Base-by-base conservation (phyloP, 2,888 invertebrate species). In the Dolichopus griseipennis region DNA sequence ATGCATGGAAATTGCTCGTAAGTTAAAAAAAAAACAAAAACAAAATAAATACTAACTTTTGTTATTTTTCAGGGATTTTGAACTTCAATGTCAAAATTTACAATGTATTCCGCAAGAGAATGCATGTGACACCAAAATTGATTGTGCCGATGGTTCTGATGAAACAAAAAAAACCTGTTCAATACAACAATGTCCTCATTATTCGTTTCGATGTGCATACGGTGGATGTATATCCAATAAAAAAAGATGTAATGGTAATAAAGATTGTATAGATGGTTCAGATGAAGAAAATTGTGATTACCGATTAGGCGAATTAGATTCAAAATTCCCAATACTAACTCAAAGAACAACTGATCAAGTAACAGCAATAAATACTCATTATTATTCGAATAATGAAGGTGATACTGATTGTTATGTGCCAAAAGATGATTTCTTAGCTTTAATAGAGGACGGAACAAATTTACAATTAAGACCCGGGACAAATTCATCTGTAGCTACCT, bases 211-310 rank as follows among this genome's bases (percentile, higher is more conserved):
- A 33, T 64, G 64, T n/a, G 64, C 34, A 8, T 64, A 64, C n/a
- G 64, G 64, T 20, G 64, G 37, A 9, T 64, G 64, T n/a, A 37
- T 64, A 20, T 9, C 6, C 10, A 63, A 61, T 0, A 18, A n/a
- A 20, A 8, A n/a, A 20, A 37, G 20, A 64, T 64, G 64, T 64
- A 5, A 37, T 37, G 9, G n/a, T 10, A 10, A n/a, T 7, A 4
- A n/a, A n/a, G 64, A 64, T 20, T 64, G 64, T 34, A 5, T 20
- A 4, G 64, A 64, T 64, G 20, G 64, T 37, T 64, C 64, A 9
- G 64, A 64, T 64, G 64, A 64, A 64, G 8, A 8, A 37, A 12
- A 37, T 37, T 37, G 37, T 37, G 27, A 27, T 27, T 2, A 27
- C 5, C 27, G 27, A 4, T 4, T 27, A 27, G 27, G 27, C 5